Percentiles rank a stretch among this genome's conserved stretches.
Conservation (phyloP, 2,888 invertebrate genomes). For the Meandrusa payeni region DNA sequence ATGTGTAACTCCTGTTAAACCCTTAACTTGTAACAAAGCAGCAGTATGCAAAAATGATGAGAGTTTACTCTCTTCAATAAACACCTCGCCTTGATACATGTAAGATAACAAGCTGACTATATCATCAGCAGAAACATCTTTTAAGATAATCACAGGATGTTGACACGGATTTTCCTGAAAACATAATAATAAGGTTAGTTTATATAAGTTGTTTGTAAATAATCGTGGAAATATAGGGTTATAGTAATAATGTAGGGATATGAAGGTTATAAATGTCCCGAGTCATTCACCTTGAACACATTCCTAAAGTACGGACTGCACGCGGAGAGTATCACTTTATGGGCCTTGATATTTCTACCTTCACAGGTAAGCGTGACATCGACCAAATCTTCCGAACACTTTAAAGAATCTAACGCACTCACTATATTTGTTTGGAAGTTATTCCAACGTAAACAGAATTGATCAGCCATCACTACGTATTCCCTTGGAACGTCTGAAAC, state of each 20-base stretch:
- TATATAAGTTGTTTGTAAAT: constrained; percentile 13
- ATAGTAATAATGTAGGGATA: constrained; percentile 38
- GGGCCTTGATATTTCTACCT: constrained; percentile 86
- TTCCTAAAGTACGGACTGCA: constrained; percentile 88
- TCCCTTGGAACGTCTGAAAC: constrained; percentile 43
- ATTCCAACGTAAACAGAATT: constrained; percentile 88
- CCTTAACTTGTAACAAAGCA: constrained; percentile 84
- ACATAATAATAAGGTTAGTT: constrained; percentile 23
- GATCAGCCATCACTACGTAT: constrained; percentile 79
- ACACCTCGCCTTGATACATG: constrained; percentile 87
- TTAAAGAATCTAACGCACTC: constrained; percentile 84
- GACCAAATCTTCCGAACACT: constrained; percentile 85
- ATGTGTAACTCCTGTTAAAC: constrained; percentile 80
- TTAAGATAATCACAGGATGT: constrained; percentile 86
- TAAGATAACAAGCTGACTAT: constrained; percentile 84
- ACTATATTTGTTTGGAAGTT: constrained; percentile 87
- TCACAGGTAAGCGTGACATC: constrained; percentile 88
- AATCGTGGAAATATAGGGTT: neutral
- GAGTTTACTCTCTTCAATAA: constrained; percentile 84
- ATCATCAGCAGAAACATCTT: constrained; percentile 85
- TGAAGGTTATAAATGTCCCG: constrained; percentile 73
- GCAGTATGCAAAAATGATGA: constrained; percentile 85
- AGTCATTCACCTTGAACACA: constrained; percentile 85
- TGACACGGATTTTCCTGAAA: constrained; percentile 86
- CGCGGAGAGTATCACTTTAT: constrained; percentile 87